Evolutionary conservation across 2,113 vertebrate species (phyloP), one percentile per base, ranked within the genome.

Genomic region (Oncorhynchus keta): DNA sequence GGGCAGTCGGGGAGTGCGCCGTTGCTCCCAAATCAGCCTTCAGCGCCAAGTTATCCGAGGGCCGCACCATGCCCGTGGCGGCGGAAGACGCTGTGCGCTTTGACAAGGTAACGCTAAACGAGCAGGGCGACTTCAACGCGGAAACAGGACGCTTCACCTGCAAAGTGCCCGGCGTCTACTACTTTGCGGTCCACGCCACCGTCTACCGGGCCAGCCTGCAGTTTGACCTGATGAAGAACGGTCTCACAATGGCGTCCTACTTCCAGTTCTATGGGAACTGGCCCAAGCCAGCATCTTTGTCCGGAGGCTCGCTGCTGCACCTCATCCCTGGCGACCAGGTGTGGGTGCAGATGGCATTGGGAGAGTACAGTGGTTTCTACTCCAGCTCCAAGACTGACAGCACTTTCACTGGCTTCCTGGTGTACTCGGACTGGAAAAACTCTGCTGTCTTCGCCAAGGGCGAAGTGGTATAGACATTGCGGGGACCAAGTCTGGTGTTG

Each of bases 391-490:
- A 98, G 91, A 99, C 97, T 0, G 97, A 99, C 90, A 99, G 97
- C 93, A 97, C 95, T 78, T 99, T 99, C 93, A 96, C 92, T 0
- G 97, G 97, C 57, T 99, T 99, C 84, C 94, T 99, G 11, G 95
- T 99, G 61, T 96, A 99, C 81, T 99, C 97, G 7, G 96, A 99
- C 92, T 99, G 97, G 97, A 96, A 97, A 32, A 95, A 94, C 92
- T 97, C 97, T 0, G 94, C 96, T 0, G 96, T 99, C 78, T 98
- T 98, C 20, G 95, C 96, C 59, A 62, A 62, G 6, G n/a, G 18
- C 18, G 59, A 55, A 55, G 20, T 62, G 59, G 59, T 22, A 62
- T 62, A 22, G 59, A n/a, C n/a, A 16, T 16, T 2, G 20, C 5
- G 5, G 7, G n/a, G 59, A 22, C n/a, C 20, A 45, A 45, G 9